phyloP scores from a whole-genome alignment of 2,113 vertebrate species.

The Tragelaphus buxtoni region DNA sequence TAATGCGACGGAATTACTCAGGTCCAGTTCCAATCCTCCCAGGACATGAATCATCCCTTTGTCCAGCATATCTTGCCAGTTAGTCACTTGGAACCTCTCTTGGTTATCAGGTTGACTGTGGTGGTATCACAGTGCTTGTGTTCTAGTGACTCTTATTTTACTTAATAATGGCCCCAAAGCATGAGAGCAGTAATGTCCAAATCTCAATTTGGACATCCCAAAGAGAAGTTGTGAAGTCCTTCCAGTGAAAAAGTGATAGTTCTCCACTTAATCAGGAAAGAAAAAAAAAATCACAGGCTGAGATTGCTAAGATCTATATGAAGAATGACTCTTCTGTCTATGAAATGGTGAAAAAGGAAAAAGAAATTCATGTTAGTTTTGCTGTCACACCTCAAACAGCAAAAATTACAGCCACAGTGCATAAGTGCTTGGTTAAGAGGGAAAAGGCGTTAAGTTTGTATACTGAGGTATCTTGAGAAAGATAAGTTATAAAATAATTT shows the following conservation, averaged over 20 bases:
- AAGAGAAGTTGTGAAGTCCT: neutral
- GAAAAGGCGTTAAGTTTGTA: neutral
- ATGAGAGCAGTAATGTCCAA: neutral
- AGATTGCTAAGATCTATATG: neutral
- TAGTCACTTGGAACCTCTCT: neutral
- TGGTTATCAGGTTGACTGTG: neutral
- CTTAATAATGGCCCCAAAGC: neutral
- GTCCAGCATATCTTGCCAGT: neutral
- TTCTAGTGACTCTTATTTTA: neutral
- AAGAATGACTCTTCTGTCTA: neutral
- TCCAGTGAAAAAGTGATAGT: neutral
- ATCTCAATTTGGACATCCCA: neutral
- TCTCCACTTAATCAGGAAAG: neutral
- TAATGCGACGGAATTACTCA: neutral
- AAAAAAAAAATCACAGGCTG: neutral
- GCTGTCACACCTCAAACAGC: neutral
- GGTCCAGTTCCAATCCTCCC: neutral
- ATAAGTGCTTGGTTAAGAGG: neutral
- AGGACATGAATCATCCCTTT: neutral
- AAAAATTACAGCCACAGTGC: neutral
- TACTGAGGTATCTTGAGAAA: neutral
- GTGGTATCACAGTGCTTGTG: neutral
- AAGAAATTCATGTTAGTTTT: neutral
- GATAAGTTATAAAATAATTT: neutral
- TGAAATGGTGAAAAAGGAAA: neutral